phyloP scores from a whole-genome alignment of 2,888 invertebrate species.

The Leptopilina myrica region DNA sequence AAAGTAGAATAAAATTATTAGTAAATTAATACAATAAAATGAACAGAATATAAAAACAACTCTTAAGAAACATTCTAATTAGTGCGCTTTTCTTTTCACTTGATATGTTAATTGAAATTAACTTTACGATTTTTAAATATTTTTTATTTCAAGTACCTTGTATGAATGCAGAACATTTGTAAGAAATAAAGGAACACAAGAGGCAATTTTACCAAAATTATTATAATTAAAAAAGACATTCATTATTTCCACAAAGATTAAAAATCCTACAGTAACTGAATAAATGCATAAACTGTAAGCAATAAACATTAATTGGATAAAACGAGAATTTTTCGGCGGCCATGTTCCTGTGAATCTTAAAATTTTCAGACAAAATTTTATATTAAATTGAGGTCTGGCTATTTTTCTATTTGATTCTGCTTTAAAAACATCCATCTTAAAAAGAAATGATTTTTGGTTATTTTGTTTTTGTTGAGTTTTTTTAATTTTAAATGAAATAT shows the following conservation, averaged over 20 bases:
- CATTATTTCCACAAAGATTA: slow-evolving; percentile 57
- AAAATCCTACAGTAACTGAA: slow-evolving; percentile 57
- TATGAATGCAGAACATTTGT: slow-evolving; percentile 61
- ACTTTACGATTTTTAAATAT: too few relatives aligned
- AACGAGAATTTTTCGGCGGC: slow-evolving; percentile 54
- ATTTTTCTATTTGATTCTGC: slow-evolving; percentile 34
- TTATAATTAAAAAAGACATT: slow-evolving; percentile 59
- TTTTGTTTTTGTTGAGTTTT: too few relatives aligned
- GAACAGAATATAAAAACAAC: too few relatives aligned
- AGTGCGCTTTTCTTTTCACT: too few relatives aligned
- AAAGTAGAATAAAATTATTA: too few relatives aligned
- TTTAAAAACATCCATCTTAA: not conserved
- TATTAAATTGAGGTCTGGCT: slow-evolving; percentile 61
- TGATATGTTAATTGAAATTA: too few relatives aligned
- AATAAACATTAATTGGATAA: slow-evolving; percentile 50
- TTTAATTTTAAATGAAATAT: too few relatives aligned
- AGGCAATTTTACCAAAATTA: slow-evolving; percentile 57
- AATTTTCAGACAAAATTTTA: slow-evolving; percentile 60
- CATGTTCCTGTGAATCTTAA: slow-evolving; percentile 66
- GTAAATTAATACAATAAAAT: too few relatives aligned
- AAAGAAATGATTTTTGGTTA: too few relatives aligned
- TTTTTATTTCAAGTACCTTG: slow-evolving; percentile 56
- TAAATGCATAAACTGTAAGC: slow-evolving; percentile 56
- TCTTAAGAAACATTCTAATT: too few relatives aligned
- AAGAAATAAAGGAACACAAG: slow-evolving; percentile 62